Evolutionary conservation across 2,888 invertebrate genomes (phyloP).

Genomic region (Melipona bicolor): DNA sequence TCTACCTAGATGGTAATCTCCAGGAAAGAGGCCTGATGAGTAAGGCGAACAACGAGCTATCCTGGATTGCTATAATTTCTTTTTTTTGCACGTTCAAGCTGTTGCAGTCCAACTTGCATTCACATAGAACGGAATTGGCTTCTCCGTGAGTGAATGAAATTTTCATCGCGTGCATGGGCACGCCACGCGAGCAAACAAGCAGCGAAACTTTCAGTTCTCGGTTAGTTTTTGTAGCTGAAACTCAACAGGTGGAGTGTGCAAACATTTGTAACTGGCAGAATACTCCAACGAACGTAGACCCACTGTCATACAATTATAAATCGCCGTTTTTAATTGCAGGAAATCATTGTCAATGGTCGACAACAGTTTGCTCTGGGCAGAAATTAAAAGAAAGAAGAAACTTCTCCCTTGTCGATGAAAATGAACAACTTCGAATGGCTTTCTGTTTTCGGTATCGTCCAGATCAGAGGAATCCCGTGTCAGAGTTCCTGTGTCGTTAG

Average conservation of each 20-base stretch:
- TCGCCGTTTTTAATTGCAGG: constrained; percentile 4
- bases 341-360: background rate
- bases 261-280: background rate
- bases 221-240: background rate
- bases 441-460: background rate
- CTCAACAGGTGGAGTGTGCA: constrained; percentile 18
- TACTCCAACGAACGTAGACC: background rate
- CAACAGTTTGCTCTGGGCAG: background rate
- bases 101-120: background rate
- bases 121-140: background rate
- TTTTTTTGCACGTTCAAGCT: background rate
- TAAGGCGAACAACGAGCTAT: background rate
- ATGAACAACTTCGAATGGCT: background rate
- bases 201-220: background rate
- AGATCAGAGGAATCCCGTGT: background rate
- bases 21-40: background rate
- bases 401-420: background rate
- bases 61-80: background rate
- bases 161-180: background rate
- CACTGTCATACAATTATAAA: background rate
- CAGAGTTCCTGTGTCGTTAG: constrained; percentile 36
- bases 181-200: background rate
- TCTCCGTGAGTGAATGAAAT: background rate
- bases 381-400: background rate
- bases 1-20: constrained; percentile 13